Evolutionary conservation across 2,888 invertebrate species (phyloP).

Genomic region (Euzophera pinguis): DNA sequence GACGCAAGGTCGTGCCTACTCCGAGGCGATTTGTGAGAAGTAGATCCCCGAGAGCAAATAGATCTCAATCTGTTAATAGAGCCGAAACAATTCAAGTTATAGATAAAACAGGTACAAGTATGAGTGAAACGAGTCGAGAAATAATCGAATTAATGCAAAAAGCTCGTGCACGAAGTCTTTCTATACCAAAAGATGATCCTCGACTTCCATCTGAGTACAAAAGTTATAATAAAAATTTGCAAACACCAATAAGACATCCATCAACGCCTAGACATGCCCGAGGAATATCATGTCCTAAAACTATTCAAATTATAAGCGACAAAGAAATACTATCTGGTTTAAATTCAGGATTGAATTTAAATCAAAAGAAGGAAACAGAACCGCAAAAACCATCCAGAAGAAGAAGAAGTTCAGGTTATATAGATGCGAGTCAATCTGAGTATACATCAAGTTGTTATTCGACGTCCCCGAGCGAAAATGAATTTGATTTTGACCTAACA

Average conservation of each 20-base stretch:
- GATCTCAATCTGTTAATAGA: conserved; percentile 79
- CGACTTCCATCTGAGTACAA: conserved; percentile 56
- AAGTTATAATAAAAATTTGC: conserved; percentile 63
- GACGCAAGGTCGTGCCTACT: conserved; percentile 62
- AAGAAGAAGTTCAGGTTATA: conserved; percentile 66
- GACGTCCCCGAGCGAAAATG: conserved; percentile 74
- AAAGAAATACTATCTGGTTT: conserved; percentile 76
- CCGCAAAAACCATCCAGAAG: conserved; percentile 44
- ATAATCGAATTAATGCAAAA: conserved; percentile 73
- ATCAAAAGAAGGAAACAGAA: conserved; percentile 53
- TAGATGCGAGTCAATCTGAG: conserved; percentile 76
- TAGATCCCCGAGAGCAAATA: conserved; percentile 66
- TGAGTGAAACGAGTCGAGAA: conserved; percentile 71
- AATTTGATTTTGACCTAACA: conserved; percentile 71
- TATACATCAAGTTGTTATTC: conserved; percentile 76
- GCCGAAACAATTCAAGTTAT: conserved; percentile 52
- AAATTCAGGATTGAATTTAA: conserved; percentile 61
- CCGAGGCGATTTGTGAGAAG: conserved; percentile 67
- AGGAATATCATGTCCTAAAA: conserved; percentile 76
- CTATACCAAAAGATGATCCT: conserved; percentile 74
- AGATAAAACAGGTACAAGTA: conserved; percentile 60
- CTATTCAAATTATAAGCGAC: conserved; percentile 72
- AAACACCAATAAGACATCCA: conserved; percentile 76
- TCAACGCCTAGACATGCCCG: conserved; percentile 52
- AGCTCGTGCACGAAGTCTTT: conserved; percentile 70